A percentile compares a stretch with the other conserved stretches of the same genome.
Conservation (phyloP, 2,888 invertebrate species). For the Cosmopolites sordidus region DNA sequence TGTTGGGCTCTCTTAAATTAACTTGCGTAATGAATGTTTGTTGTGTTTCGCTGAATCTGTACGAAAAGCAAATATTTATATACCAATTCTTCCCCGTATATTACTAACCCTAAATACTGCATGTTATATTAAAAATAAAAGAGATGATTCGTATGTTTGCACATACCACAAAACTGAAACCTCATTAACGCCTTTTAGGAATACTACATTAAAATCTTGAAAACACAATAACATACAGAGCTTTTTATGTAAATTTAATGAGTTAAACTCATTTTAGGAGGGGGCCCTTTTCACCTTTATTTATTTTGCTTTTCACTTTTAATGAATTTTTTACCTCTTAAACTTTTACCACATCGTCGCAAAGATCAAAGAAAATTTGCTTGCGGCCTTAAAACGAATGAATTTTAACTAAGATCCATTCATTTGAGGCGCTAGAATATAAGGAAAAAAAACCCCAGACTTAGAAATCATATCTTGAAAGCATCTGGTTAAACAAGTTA, state of each 20-base stretch:
- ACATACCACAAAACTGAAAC: not conserved
- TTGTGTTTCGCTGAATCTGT: no score
- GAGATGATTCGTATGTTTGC: not conserved
- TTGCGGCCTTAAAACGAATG: constrained; percentile 22
- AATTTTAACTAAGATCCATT: constrained; percentile 26
- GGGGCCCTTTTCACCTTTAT: constrained; percentile 17
- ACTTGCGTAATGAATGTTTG: no score
- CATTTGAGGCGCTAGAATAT: constrained; percentile 22
- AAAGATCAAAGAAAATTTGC: constrained; percentile 26
- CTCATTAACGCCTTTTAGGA: not conserved
- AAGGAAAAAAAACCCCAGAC: constrained; percentile 4
- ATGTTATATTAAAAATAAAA: not conserved
- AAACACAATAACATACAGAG: constrained; percentile 19
- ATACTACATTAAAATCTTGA: constrained; percentile 3
- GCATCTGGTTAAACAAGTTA: constrained; percentile 5
- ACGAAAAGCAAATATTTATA: no score
- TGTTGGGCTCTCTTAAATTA: no score
- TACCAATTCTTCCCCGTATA: no score
- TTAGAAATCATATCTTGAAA: constrained; percentile 10
- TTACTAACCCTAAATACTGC: no score
- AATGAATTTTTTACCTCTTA: constrained; percentile 27
- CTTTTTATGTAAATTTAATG: constrained; percentile 25
- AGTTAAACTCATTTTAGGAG: constrained; percentile 22
- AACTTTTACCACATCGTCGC: constrained; percentile 22
- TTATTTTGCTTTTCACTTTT: constrained; percentile 28